Evolutionary conservation across 2,797 vertebrate species (phyloP).

Genomic region (Pachyuromys duprasi): DNA sequence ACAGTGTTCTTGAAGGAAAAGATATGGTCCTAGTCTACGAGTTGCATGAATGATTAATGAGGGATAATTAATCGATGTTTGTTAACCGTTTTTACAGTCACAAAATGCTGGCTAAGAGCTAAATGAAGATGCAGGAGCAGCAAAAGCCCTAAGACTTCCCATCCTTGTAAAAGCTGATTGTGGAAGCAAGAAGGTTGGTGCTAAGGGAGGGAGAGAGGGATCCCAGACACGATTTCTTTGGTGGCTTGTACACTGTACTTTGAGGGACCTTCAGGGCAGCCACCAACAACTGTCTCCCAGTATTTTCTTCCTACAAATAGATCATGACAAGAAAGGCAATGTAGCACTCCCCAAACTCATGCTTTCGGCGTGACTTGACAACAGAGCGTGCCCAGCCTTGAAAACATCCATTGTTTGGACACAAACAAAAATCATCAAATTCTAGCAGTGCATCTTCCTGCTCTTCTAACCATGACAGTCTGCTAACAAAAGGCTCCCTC

Average conservation of each 20-base stretch:
- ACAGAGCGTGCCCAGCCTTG: neutral
- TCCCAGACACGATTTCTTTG: neutral
- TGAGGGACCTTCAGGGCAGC: neutral
- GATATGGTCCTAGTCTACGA: conserved; percentile 29
- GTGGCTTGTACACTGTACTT: neutral
- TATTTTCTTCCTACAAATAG: conserved; percentile 11
- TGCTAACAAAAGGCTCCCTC: neutral
- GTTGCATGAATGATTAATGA: conserved; percentile 79
- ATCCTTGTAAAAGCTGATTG: neutral
- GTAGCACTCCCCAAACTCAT: neutral
- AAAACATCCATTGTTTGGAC: neutral
- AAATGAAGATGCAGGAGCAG: conserved; percentile 54
- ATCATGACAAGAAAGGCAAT: conserved; percentile 40
- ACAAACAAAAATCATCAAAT: neutral
- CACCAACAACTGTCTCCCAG: neutral
- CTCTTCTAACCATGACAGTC: no score
- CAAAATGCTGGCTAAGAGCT: conserved; percentile 70
- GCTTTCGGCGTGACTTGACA: neutral
- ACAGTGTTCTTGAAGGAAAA: conserved; percentile 60
- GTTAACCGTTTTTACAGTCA: conserved; percentile 70
- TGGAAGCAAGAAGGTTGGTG: neutral
- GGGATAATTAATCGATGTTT: conserved; percentile 75
- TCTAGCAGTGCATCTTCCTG: neutral
- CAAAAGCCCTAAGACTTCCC: conserved; percentile 44
- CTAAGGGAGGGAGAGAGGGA: neutral